Base-by-base conservation (phyloP, 2,888 invertebrate species). In the Sipha maydis region DNA sequence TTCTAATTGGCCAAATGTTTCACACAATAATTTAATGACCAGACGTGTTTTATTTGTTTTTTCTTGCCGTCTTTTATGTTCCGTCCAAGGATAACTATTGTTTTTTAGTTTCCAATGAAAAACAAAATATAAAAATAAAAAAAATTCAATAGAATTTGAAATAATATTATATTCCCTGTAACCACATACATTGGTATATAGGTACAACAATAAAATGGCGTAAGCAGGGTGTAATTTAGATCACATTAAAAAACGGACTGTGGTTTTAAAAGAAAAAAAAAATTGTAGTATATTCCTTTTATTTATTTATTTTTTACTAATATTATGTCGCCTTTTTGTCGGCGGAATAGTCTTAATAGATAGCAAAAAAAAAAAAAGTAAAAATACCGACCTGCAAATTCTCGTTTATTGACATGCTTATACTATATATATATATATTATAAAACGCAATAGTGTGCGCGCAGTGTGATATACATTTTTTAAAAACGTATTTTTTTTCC, bases 21-120 rank as follows among this genome's bases (percentile, higher is more conserved):
- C 85, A 78, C 85, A 54, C 85, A 78, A 85, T 25, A 85, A 67
- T 85, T 85, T 75, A 85, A 85, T 48, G 84, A 85, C n/a, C 85
- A 34, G 41, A 85, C 69, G 48, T 69, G 83, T 76, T 80, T 84
- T 75, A 48, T 41, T 71, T 83, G 31, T 82, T 69, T 69, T 61
- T 83, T 61, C 73, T 75, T 56, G 28, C 28, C 82, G 48, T 82
- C 48, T n/a, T 34, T 56, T 25, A 21, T 38, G 11, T 41, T 14
- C 3, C 67, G 76, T 28, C 76, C 76, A 85, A 85, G 84, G 76
- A 85, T 85, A 21, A 77, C 76, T 85, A 85, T 85, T 85, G 84
- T 85, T 67, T 85, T 75, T 83, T 38, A 28, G 38, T 25, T 21
- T 84, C 76, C 21, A 34, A 56, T 25, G 25, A 78, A 8, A 31